These are phyloP conservation scores for Phymastichus coffea DNA, from an alignment of 1,140 invertebrate genomes.

Conservation along the genomic window DNA sequence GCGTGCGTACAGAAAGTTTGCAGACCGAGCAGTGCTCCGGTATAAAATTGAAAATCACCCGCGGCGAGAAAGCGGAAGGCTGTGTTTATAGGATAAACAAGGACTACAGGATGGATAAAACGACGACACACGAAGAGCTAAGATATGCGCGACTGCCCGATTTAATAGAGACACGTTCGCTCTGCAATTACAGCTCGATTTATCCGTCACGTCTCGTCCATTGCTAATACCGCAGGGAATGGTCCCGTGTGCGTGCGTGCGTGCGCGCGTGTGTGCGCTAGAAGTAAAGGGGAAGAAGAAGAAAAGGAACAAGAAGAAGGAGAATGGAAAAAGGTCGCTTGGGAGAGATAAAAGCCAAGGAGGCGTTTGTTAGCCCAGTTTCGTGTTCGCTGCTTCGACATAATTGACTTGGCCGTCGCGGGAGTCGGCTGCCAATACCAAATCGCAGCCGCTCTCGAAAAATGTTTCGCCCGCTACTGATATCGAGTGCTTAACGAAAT, in stretches of 20 bases:
- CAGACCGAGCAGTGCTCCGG: no score
- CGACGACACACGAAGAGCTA: no score
- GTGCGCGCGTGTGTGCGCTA: background rate
- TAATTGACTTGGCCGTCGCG: background rate
- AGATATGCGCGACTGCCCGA: background rate
- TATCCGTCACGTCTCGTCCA: slow-evolving; percentile 5
- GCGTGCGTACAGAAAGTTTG: no score
- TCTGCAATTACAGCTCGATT: slow-evolving; percentile 6
- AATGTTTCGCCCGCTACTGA: no score
- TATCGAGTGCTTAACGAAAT: no score
- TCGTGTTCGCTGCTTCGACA: background rate
- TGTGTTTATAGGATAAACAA: slow-evolving; percentile 12
- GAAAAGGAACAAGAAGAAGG: background rate
- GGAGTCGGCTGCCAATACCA: slow-evolving; percentile 1
- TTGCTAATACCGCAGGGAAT: background rate
- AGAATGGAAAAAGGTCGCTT: background rate
- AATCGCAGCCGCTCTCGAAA: no score
- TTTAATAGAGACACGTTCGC: slow-evolving; percentile 3
- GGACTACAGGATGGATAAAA: no score
- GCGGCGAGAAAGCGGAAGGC: background rate
- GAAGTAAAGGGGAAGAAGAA: no score
- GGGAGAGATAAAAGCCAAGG: background rate
- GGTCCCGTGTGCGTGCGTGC: background rate
- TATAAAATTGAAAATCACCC: slow-evolving; percentile 16
- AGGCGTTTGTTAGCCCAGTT: background rate